phyloP scores from a whole-genome alignment of 2,797 vertebrate species.

The Malurus splendens region DNA sequence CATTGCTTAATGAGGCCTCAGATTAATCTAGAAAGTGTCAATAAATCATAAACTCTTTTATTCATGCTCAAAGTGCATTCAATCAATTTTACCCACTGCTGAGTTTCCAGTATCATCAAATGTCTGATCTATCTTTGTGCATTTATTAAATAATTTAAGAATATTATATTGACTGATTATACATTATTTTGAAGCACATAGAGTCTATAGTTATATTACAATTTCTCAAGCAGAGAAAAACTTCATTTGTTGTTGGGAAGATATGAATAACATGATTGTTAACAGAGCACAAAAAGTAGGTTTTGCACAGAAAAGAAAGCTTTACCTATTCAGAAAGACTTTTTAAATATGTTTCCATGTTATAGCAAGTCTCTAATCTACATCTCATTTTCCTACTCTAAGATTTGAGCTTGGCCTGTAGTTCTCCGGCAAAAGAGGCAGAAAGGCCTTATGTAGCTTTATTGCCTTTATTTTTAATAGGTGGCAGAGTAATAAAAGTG shows the following conservation, averaged over 20 bases:
- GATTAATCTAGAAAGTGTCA: constrained; percentile 56
- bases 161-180: constrained; percentile 41
- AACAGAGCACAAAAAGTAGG: neutral
- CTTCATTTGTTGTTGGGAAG: neutral
- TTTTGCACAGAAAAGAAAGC: neutral
- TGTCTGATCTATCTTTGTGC: constrained; percentile 29
- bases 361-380: neutral
- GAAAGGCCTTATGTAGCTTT: neutral
- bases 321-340: neutral
- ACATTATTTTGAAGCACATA: constrained; percentile 38
- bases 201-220: constrained; percentile 1
- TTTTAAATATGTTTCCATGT: neutral
- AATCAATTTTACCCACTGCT: constrained; percentile 60
- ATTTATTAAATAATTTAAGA: constrained; percentile 62
- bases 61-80: constrained; percentile 46
- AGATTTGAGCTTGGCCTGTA: neutral
- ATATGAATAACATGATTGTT: neutral
- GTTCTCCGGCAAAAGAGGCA: neutral
- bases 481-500: neutral
- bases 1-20: constrained; percentile 17
- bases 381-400: neutral
- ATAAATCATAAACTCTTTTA: constrained; percentile 65
- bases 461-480: neutral
- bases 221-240: constrained; percentile 31
- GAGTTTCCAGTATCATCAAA: constrained; percentile 55